Evolutionary conservation across 2,888 invertebrate genomes (phyloP), one percentile per base, ranked within the genome.

Genomic region (Dione juno): DNA sequence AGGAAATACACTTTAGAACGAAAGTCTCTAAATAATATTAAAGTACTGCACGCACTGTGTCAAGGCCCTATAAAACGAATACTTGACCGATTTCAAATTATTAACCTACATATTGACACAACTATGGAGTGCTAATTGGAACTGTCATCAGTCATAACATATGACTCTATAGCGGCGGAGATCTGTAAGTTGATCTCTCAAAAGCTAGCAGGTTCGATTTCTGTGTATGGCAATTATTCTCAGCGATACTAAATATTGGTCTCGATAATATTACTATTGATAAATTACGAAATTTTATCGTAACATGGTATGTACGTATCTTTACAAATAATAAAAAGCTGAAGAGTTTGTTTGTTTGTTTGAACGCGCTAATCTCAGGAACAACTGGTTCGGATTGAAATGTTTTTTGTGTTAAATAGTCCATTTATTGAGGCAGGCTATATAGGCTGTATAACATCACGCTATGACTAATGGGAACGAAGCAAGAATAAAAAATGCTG

Each of bases 51-150:
- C n/a, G 28, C 28, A n/a, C 43, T 43, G 43, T 59, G 59, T 10
- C 43, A 43, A 59, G 43, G 41, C 43, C 11, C n/a, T 28, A 59
- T 59, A 41, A 59, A 28, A 9, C 10, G 43, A 59, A 59, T 43
- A 59, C 43, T 59, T 59, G 59, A 43, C 41, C 28, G 57, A 57
- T 57, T 57, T 57, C 16, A 40, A 59, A 59, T 28, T 21, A 59
- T 59, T 59, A 43, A 59, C 41, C 43, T n/a, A 59, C 43, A 43
- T 59, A 59, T 43, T 41, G 21, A 59, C 41, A 59, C 59, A 59
- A 43, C 21, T 59, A 59, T 41, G 59, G 41, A 59, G 40, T 59
- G 40, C 43, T 57, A 57, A 57, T 57, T 40, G 57, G 57, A 16
- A 57, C 37, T 40, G 37, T 57, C 16, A 40, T 57, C 37, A 16